A percentile compares a stretch with the other conserved stretches of the same genome.
Conservation (phyloP, 2,113 vertebrate genomes). For the Rhinoptilus africanus region DNA sequence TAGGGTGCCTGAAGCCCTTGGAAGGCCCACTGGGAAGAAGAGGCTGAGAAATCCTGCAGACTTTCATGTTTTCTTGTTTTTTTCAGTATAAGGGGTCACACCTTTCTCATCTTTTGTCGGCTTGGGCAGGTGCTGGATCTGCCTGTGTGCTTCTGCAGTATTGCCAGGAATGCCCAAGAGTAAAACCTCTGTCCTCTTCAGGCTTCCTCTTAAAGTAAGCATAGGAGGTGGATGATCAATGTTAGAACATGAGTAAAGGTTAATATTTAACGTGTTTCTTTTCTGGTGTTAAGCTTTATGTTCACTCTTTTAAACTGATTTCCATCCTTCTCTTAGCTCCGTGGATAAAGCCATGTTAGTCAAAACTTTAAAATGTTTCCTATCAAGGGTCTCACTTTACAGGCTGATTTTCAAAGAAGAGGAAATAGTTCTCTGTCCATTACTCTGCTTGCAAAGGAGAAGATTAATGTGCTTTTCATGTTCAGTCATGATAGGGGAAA, state of each 20-base stretch:
- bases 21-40: not conserved
- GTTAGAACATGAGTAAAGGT: not conserved
- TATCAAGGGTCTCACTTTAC: not conserved
- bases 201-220: not conserved
- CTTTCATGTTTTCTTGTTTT: not conserved
- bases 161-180: not conserved
- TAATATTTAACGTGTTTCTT: not conserved
- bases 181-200: not conserved
- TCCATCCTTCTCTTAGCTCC: not conserved
- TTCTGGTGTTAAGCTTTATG: not conserved
- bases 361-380: not conserved
- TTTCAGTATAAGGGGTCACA: not conserved
- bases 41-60: not conserved
- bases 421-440: not conserved
- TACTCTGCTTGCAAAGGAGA: not conserved
- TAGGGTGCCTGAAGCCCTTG: not conserved
- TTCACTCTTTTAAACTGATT: not conserved
- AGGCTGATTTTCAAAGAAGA: not conserved
- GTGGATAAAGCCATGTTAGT: not conserved
- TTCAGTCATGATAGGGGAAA: not conserved
- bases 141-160: not conserved
- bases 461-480: not conserved
- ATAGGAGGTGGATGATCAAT: not conserved
- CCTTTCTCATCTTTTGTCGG: not conserved
- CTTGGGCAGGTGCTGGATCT: not conserved